Conservation (phyloP, 2,888 invertebrate species). For the Rhorus exstirpatorius region DNA sequence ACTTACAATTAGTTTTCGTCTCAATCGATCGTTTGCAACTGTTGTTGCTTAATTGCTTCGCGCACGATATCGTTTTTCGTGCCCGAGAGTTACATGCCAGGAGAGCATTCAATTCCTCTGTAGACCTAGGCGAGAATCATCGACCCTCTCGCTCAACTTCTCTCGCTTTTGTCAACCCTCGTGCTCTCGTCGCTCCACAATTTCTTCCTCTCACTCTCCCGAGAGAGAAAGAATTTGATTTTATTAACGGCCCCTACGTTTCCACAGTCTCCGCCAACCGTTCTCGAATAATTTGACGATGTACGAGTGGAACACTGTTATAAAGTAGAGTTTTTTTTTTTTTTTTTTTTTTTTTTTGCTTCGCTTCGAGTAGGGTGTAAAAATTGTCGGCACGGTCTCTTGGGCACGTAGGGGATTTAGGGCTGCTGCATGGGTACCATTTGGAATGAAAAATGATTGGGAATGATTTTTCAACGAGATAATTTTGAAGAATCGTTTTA, state of each 20-base stretch:
- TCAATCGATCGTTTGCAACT: slow-evolving; percentile 63
- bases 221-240: slow-evolving; percentile 50
- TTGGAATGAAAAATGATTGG: slow-evolving; percentile 12
- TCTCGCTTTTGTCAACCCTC: slow-evolving; percentile 30
- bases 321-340: slow-evolving; percentile 35
- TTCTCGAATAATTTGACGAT: slow-evolving; percentile 51
- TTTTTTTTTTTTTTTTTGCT: too few relatives aligned
- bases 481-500: slow-evolving; percentile 15
- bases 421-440: neutral
- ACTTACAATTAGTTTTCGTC: slow-evolving; percentile 69
- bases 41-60: slow-evolving; percentile 66
- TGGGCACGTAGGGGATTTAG: slow-evolving; percentile 44
- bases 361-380: slow-evolving; percentile 41
- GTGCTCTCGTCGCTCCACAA: slow-evolving; percentile 12
- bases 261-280: neutral
- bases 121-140: neutral
- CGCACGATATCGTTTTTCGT: slow-evolving; percentile 51
- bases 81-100: neutral
- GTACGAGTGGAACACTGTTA: slow-evolving; percentile 23
- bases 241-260: slow-evolving; percentile 48
- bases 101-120: slow-evolving; percentile 17
- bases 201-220: slow-evolving; percentile 29
- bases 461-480: neutral
- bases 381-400: slow-evolving; percentile 51
- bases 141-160: neutral